Conservation (phyloP, 2,888 invertebrate species). For the Dugesia japonica region DNA sequence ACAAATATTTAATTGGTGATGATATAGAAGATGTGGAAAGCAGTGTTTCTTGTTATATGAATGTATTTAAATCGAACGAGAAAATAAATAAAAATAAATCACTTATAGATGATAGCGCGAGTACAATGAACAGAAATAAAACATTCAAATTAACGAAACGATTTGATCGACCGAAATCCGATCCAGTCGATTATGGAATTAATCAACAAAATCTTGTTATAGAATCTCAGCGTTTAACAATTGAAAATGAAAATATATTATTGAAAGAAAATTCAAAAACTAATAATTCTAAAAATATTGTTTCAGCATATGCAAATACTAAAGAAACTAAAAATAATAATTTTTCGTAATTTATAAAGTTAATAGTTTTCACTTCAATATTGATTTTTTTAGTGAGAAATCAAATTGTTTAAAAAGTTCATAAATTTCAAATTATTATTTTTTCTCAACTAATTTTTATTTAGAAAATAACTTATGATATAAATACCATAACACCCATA, state of each 20-base stretch:
- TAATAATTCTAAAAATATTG: background rate
- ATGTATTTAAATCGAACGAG: background rate
- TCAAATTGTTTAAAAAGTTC: background rate
- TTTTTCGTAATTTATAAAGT: background rate
- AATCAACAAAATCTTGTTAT: background rate
- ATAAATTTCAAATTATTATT: too few species aligned
- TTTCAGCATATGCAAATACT: constrained; percentile 15
- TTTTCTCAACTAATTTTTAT: too few species aligned
- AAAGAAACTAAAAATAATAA: background rate
- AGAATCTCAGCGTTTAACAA: background rate
- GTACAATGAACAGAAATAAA: background rate
- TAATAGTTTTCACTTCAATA: background rate
- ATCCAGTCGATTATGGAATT: background rate
- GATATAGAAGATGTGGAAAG: background rate
- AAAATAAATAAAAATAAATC: background rate
- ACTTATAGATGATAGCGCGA: background rate
- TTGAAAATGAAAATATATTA: background rate
- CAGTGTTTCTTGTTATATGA: background rate
- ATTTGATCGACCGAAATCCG: background rate
- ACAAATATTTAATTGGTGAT: background rate
- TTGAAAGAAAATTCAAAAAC: background rate
- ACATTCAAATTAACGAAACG: background rate
- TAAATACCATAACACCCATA: too few species aligned
- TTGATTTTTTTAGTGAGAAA: background rate
- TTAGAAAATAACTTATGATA: too few species aligned